Conservation (phyloP, 2,888 invertebrate species). For the Eueremaeus valkanovi region DNA sequence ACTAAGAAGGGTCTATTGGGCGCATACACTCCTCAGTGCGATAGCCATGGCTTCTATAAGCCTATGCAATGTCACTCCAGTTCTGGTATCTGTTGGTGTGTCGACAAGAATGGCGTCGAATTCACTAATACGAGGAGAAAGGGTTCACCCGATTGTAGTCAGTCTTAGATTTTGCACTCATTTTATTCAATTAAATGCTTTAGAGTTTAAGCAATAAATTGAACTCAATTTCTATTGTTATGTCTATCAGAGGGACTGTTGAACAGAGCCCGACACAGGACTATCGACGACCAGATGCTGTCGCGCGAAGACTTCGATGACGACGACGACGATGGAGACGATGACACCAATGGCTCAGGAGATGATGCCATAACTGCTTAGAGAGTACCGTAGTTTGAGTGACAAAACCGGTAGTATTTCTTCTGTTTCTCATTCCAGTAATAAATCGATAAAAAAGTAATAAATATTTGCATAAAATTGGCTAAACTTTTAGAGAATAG, state of each 20-base stretch:
- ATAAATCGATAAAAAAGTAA: constrained; percentile 1
- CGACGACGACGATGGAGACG: constrained; percentile 68
- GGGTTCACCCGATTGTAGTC: constrained; percentile 74
- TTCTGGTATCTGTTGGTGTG: constrained; percentile 87
- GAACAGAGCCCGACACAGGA: constrained; percentile 42
- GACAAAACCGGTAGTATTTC: constrained; percentile 13
- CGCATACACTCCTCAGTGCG: constrained; percentile 74
- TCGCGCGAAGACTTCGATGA: constrained; percentile 64
- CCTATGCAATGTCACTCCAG: constrained; percentile 81
- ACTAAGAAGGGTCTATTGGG: constrained; percentile 55
- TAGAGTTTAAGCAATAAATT: background rate
- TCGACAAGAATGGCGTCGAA: constrained; percentile 85
- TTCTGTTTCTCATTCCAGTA: background rate
- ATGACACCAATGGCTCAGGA: constrained; percentile 68
- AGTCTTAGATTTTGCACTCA: constrained; percentile 52
- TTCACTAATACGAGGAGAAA: constrained; percentile 75
- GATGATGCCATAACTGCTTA: constrained; percentile 60
- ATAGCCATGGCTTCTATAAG: constrained; percentile 78
- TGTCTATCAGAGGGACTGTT: constrained; percentile 44
- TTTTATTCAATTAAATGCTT: background rate
- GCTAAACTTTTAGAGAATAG: background rate
- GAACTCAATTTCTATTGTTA: no score
- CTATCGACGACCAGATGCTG: constrained; percentile 57
- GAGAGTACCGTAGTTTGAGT: background rate
- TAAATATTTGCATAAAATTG: constrained; percentile 18